These are phyloP conservation scores for Glandiceps talaboti DNA, from an alignment of 53 echinoderm and acorn worm species.

Conservation along the genomic window DNA sequence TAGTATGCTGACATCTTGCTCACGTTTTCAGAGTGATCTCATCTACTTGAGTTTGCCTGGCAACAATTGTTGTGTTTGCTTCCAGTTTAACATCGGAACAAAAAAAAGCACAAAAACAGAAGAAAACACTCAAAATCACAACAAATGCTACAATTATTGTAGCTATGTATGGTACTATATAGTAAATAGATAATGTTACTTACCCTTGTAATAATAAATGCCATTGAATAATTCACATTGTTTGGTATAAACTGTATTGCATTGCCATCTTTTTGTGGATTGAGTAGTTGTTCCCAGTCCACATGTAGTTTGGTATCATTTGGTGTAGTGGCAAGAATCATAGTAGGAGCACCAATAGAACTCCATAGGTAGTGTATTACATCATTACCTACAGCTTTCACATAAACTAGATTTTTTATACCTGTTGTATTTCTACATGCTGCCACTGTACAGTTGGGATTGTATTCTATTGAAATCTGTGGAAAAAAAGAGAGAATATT, in stretches of 20 bases:
- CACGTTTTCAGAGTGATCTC: no score
- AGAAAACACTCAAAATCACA: no score
- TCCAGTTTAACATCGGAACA: no score
- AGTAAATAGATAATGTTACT: no score
- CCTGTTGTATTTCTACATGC: constrained; percentile 28
- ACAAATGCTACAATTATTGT: no score
- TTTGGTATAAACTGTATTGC: constrained; percentile 49
- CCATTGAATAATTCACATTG: constrained; percentile 38
- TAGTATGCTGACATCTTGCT: no score
- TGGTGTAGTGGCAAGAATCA: constrained; percentile 50
- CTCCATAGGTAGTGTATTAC: constrained; percentile 82
- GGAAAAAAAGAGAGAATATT: no score
- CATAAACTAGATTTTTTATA: constrained; percentile 56
- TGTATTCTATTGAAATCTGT: constrained; percentile 60
- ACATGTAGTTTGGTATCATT: constrained; percentile 30
- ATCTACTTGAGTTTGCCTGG: no score
- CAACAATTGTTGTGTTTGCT: no score
- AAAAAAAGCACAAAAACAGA: no score
- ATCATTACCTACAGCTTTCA: constrained; percentile 48
- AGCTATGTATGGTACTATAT: no score
- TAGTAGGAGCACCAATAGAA: constrained; percentile 64
- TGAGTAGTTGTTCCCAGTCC: constrained; percentile 47
- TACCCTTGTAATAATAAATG: constrained; percentile 61
- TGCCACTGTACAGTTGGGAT: constrained; percentile 62
- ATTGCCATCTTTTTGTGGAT: constrained; percentile 4